Evolutionary conservation across 2,113 vertebrate species (phyloP).

Genomic region (Chrysemys picta): DNA sequence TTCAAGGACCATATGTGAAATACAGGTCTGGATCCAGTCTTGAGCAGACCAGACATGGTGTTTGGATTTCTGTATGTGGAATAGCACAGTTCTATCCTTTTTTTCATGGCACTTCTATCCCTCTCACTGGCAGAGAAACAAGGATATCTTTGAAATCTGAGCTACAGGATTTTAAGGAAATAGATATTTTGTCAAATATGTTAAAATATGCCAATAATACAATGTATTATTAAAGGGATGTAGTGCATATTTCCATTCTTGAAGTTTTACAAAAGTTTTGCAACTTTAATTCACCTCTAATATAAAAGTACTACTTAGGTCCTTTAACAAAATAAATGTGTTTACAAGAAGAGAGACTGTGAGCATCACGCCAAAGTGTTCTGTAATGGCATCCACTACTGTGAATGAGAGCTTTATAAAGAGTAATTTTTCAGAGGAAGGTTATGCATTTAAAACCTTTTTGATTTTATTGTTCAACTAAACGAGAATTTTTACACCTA

Average conservation of each 20-base stretch:
- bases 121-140: background rate
- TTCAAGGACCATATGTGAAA: background rate
- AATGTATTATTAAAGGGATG: background rate
- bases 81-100: background rate
- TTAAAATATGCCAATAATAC: background rate
- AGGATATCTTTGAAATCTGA: background rate
- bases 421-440: background rate
- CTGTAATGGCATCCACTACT: background rate
- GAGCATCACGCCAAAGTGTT: background rate
- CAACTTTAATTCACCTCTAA: background rate
- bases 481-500: background rate
- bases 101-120: background rate
- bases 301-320: background rate
- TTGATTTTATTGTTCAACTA: background rate
- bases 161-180: background rate
- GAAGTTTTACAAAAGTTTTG: background rate
- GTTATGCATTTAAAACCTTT: background rate
- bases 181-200: background rate
- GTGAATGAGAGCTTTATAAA: background rate
- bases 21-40: background rate
- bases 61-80: background rate
- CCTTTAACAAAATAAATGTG: background rate
- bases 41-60: background rate
- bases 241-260: background rate
- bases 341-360: background rate